Evolutionary conservation across 1,140 invertebrate genomes (phyloP).

Genomic region (Pogonomyrmex californicus): DNA sequence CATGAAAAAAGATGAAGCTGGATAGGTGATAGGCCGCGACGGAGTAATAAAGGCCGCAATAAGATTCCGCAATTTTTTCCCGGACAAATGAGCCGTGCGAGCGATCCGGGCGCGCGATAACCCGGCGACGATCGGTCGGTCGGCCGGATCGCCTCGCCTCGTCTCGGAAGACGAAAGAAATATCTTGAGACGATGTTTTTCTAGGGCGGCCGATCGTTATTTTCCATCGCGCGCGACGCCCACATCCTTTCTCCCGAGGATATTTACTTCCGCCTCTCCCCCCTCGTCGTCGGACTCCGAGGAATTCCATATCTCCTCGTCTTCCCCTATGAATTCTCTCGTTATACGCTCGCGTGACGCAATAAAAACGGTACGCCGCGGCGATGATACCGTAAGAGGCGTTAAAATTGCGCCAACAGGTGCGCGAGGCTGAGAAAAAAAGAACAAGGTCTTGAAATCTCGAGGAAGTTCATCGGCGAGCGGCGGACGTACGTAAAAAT

Average conservation of each 20-base stretch:
- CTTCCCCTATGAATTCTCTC: conserved; percentile 70
- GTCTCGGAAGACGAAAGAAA: conserved; percentile 1
- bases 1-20: conserved; percentile 37
- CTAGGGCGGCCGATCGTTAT: conserved; percentile 70
- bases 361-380: conserved; percentile 67
- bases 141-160: not conserved
- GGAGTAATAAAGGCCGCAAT: conserved; percentile 42
- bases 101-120: conserved; percentile 36
- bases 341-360: conserved; percentile 48
- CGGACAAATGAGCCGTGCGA: conserved; percentile 20
- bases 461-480: conserved; percentile 2
- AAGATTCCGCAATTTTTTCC: conserved; percentile 38
- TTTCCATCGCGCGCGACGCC: conserved; percentile 64
- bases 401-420: conserved; percentile 49
- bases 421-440: not conserved
- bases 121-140: not conserved
- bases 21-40: not conserved
- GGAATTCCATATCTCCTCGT: conserved; percentile 69
- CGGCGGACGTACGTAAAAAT: not conserved
- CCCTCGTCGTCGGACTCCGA: conserved; percentile 43
- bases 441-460: not conserved
- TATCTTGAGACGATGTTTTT: conserved; percentile 63
- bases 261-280: conserved; percentile 69
- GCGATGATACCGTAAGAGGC: conserved; percentile 9
- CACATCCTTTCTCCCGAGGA: conserved; percentile 46